phyloP scores from a whole-genome alignment of 2,113 vertebrate species.

The Corvus moneduloides region DNA sequence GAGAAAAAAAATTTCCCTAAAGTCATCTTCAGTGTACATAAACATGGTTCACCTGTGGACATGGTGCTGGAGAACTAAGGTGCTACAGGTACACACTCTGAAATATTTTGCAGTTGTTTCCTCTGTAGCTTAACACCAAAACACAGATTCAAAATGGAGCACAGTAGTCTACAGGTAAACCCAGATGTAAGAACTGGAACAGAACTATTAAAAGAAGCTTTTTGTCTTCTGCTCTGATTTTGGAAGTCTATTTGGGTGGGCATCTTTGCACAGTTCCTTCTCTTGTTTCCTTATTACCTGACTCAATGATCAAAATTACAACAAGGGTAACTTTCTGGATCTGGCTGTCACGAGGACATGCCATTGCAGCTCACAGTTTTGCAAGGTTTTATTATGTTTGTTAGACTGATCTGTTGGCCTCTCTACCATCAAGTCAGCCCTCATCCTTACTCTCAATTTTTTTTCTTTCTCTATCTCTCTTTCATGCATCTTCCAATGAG shows the following conservation, averaged over 20 bases:
- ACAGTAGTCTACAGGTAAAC: neutral
- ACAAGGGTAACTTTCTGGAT: neutral
- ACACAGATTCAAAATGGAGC: neutral
- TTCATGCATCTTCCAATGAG: neutral
- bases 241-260: neutral
- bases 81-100: neutral
- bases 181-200: neutral
- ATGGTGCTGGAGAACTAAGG: neutral
- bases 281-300: neutral
- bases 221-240: neutral
- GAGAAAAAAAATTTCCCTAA: neutral
- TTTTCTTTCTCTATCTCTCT: neutral
- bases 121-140: neutral
- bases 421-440: neutral
- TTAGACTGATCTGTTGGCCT: neutral
- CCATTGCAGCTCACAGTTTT: neutral
- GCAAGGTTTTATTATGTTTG: neutral
- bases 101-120: neutral
- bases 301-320: neutral
- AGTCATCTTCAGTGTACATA: neutral
- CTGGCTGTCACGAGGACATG: neutral
- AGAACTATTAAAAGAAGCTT: neutral
- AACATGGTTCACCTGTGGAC: neutral
- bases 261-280: neutral
- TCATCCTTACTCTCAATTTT: neutral